These are phyloP conservation scores for Sminthurides bifidus DNA, from an alignment of 1,140 invertebrate species.

Conservation along the genomic window DNA sequence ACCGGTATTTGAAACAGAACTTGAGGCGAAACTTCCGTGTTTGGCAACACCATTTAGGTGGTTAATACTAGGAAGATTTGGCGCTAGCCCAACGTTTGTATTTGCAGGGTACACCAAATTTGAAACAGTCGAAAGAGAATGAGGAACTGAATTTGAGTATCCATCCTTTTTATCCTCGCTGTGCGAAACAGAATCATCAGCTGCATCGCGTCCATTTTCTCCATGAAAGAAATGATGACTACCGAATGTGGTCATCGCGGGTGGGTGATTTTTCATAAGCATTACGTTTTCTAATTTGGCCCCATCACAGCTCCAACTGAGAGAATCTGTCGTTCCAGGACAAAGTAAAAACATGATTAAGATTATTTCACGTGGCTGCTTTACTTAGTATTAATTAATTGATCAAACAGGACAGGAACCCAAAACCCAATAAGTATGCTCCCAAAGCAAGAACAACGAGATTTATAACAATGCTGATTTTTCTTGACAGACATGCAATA, in stretches of 20 bases:
- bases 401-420: background rate
- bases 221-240: constrained; percentile 14
- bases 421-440: too few relatives aligned
- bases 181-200: constrained; percentile 17
- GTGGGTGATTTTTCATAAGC: constrained; percentile 15
- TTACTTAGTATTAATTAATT: background rate
- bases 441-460: too few relatives aligned
- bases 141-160: constrained; percentile 13
- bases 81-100: background rate
- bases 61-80: constrained; percentile 1
- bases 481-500: too few relatives aligned
- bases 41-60: constrained; percentile 1
- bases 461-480: too few relatives aligned
- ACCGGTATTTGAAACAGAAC: too few relatives aligned
- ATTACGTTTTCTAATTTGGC: constrained; percentile 22
- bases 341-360: background rate
- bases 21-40: background rate
- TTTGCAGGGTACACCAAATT: background rate
- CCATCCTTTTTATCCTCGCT: constrained; percentile 20
- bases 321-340: constrained; percentile 9
- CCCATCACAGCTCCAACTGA: constrained; percentile 25
- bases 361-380: background rate
- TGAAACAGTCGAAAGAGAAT: background rate
- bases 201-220: background rate
- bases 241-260: constrained; percentile 22